Evolutionary conservation across 2,113 vertebrate species (phyloP).

Genomic region (Mandrillus leucophaeus): DNA sequence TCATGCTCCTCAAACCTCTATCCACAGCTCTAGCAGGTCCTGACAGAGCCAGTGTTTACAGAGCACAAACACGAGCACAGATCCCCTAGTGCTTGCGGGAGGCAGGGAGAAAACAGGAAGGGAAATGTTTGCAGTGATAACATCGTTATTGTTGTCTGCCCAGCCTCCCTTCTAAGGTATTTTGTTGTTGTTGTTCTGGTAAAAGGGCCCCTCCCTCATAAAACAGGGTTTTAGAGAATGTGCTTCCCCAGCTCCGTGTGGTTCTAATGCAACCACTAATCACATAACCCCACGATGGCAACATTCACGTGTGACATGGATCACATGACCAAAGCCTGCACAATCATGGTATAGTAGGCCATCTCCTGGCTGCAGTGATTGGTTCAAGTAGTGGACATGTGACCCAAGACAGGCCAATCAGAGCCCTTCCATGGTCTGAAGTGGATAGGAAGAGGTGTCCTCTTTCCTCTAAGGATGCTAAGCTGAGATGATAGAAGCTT

Average conservation of each 20-base stretch:
- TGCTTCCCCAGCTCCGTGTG: accelerated
- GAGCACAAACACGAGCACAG: not conserved
- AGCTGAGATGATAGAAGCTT: not conserved
- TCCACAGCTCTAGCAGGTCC: not conserved
- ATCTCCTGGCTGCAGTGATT: not conserved
- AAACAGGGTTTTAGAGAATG: not conserved
- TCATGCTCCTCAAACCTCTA: not conserved
- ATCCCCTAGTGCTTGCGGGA: not conserved
- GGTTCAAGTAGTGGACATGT: not conserved
- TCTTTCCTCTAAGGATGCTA: not conserved
- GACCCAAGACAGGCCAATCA: not conserved
- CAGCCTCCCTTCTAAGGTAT: not conserved
- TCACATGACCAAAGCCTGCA: not conserved
- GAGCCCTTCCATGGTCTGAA: not conserved
- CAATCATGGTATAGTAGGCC: accelerated
- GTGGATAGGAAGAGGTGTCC: not conserved
- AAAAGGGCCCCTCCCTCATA: not conserved
- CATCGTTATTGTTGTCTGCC: not conserved
- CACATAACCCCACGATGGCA: not conserved
- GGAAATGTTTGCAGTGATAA: not conserved
- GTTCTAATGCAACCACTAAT: not conserved
- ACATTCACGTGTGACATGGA: not conserved
- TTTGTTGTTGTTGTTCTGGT: not conserved
- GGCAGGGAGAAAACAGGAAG: not conserved
- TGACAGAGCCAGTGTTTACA: not conserved